phyloP scores from a whole-genome alignment of 2,797 vertebrate genomes.

The Eulemur rubriventer region DNA sequence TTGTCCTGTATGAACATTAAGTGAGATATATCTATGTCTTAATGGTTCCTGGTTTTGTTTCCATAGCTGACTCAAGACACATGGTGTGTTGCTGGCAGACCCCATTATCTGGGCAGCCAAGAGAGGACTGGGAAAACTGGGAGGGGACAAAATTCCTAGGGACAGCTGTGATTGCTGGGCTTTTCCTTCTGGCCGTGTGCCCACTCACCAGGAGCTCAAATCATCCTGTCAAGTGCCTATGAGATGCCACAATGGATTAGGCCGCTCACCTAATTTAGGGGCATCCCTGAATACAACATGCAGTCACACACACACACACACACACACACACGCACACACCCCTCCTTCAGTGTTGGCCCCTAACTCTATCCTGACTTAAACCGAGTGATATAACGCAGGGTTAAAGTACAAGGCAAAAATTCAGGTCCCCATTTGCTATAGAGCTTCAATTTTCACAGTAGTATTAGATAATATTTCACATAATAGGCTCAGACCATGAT shows the following conservation, averaged over 20 bases:
- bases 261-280: background rate
- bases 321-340: background rate
- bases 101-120: background rate
- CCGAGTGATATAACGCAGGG: background rate
- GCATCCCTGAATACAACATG: background rate
- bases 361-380: background rate
- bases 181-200: background rate
- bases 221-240: background rate
- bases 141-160: background rate
- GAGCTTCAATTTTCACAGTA: background rate
- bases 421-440: background rate
- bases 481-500: background rate
- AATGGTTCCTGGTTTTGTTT: background rate
- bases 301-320: background rate
- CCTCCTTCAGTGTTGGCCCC: background rate
- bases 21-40: background rate
- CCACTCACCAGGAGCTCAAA: background rate
- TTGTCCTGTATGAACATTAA: background rate
- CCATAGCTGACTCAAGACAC: background rate
- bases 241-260: background rate
- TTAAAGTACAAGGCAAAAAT: background rate
- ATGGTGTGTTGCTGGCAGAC: background rate
- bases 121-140: background rate
- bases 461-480: background rate
- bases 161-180: background rate